Base-by-base conservation (phyloP, 2,113 vertebrate species). In the Albula glossodonta region DNA sequence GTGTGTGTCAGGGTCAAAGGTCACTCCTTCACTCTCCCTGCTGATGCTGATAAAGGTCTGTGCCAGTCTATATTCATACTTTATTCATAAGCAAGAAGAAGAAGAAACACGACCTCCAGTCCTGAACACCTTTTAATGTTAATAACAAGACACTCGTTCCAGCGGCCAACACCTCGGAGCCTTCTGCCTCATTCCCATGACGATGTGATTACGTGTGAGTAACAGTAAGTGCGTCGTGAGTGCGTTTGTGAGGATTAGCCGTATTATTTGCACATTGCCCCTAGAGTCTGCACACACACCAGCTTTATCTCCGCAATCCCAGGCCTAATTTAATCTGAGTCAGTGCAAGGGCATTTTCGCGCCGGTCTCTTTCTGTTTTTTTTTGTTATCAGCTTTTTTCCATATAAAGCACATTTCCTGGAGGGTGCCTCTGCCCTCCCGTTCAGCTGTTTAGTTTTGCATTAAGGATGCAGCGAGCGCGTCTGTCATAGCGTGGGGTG, bases 381-480 rank as follows among this genome's bases (percentile, higher is more conserved):
- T 56, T 83, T 74, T 52, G 49, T 12, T 85, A 56, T 12, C 60
- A 66, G 15, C 85, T 82, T 80, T 86, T 87, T 87, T 83, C 56
- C 74, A 87, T 79, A 87, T 78, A 87, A 87, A 80, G 52, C 79
- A 17, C 41, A 41, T 66, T 31, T 80, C 70, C 78, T 82, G 51
- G 31, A 50, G 19, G 81, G 51, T 86, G 31, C 88, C 86, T 93
- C 91, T 92, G 92, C 90, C 91, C 94, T 96, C 95, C 96, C 94
- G 3, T 91, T 90, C 92, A 95, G 95, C 95, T 95, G 95, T 95
- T 95, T 95, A 95, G 94, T 95, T 92, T 92, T 94, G 94, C 95
- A 96, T 97, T 96, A 96, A 94, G 94, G 96, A 96, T 94, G 94
- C 94, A 92, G 93, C 94, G 90, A 90, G 93, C 93, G 31, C 31